Conservation (phyloP, 2,113 vertebrate genomes). For the Nesogale talazaci region DNA sequence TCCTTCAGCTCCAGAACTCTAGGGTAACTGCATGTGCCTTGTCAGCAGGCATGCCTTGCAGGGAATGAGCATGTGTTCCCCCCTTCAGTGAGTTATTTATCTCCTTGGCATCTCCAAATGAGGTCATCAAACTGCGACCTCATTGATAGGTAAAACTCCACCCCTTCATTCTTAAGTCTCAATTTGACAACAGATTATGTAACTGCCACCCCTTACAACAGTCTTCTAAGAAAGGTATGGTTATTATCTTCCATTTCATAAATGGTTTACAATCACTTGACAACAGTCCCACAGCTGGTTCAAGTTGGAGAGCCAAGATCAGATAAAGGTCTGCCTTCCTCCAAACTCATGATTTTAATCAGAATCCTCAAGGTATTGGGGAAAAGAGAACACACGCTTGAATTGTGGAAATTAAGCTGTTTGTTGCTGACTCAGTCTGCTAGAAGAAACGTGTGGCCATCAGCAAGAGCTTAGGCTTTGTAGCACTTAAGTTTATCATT, state of each 20-base stretch:
- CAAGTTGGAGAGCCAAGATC: neutral
- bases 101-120: no score
- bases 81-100: no score
- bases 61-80: no score
- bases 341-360: neutral
- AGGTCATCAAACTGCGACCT: no score
- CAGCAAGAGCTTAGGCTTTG: neutral
- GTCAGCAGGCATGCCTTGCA: no score
- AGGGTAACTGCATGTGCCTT: no score
- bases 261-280: neutral
- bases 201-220: no score
- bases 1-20: no score
- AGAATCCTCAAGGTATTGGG: neutral
- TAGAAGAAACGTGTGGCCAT: neutral
- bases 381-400: neutral
- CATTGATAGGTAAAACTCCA: no score
- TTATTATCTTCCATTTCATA: neutral
- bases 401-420: neutral
- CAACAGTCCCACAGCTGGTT: neutral
- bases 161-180: no score
- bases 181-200: no score
- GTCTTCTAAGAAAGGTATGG: neutral
- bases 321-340: neutral
- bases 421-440: neutral
- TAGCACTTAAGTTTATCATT: neutral